phyloP scores from a whole-genome alignment of 2,888 invertebrate species.

The Agapostemon virescens region DNA sequence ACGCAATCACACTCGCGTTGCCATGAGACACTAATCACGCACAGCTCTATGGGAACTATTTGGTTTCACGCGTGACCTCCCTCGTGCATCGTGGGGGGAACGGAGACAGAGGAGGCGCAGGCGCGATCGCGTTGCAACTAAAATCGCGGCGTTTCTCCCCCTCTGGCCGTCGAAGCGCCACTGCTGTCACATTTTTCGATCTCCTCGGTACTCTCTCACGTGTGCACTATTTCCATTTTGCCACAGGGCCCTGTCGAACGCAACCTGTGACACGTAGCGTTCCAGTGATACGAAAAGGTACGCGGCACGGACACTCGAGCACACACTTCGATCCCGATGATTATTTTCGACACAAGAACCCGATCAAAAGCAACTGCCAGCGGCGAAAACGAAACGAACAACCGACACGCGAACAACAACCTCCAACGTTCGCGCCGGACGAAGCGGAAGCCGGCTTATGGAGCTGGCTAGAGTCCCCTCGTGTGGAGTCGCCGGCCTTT shows the following conservation, averaged over 20 bases:
- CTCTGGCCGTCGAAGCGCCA: constrained; percentile 33
- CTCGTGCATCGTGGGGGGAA: constrained; percentile 29
- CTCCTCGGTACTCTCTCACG: constrained; percentile 18
- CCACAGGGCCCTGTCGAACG: background rate
- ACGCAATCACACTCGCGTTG: constrained; percentile 36
- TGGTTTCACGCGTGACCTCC: constrained; percentile 47
- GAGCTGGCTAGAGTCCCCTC: constrained; percentile 56
- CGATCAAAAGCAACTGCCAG: constrained; percentile 2
- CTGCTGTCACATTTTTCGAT: constrained; percentile 59
- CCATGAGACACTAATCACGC: constrained; percentile 42
- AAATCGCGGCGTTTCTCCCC: constrained; percentile 50
- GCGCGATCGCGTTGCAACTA: constrained; percentile 32
- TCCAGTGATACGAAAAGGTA: background rate
- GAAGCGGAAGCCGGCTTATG: constrained; percentile 66
- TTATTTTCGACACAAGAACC: background rate
- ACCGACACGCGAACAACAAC: constrained; percentile 18
- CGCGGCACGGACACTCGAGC: background rate
- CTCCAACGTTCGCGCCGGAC: constrained; percentile 58
- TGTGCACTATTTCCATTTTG: constrained; percentile 16
- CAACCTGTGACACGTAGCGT: background rate
- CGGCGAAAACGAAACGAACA: constrained; percentile 16
- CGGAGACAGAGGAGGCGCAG: constrained; percentile 31
- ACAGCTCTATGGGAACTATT: constrained; percentile 35
- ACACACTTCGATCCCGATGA: background rate
- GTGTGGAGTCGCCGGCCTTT: constrained; percentile 55